Base-by-base conservation (phyloP, 2,797 vertebrate genomes). In the Passerculus sandwichensis region DNA sequence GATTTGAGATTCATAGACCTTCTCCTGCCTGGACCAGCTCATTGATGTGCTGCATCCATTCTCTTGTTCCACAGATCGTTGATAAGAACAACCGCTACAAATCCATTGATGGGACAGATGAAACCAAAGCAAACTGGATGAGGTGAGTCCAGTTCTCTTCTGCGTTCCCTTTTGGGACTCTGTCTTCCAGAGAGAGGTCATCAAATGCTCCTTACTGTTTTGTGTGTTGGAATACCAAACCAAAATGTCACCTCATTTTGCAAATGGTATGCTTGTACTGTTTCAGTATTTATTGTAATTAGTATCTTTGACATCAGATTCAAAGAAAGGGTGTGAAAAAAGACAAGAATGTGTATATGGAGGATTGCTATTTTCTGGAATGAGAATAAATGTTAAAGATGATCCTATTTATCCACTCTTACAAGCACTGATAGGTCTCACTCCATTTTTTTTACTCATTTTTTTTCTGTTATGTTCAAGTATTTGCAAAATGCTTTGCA, bases 91-190 rank as follows among this genome's bases (percentile, higher is more conserved):
- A 98, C 96, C 97, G 96, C 30, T 99, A 99, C 92, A 99, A 98
- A 94, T 99, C 98, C 86, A 98, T 99, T 8, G 99, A 99, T 77
- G 99, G 99, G 78, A 98, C 98, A 3, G 98, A 99, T 73, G 99
- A 99, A 96, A 98, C 98, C 84, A 98, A 98, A 97, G 98, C 99
- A 96, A 99, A 99, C 97, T 99, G 99, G 99, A 99, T 99, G 99
- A 99, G 99, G 99, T 99, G 96, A 98, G 97, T 96, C 89, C 70
- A 23, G 18, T 83, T 92, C 54, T 93, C 81, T 92, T 93, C 76
- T 88, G 36, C 30, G 44, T 89, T 93, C 57, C 25, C 5, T 48
- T 85, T 17, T 66, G 78, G 94, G 75, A 21, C 44, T 81, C 82
- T 53, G 25, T 69, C 30, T 86, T 74, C 66, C 44, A 76, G 51